Percentiles rank a stretch among this genome's conserved stretches.
Evolutionary conservation across 2,888 invertebrate species (phyloP).

Genomic region (Plebejus anna): DNA sequence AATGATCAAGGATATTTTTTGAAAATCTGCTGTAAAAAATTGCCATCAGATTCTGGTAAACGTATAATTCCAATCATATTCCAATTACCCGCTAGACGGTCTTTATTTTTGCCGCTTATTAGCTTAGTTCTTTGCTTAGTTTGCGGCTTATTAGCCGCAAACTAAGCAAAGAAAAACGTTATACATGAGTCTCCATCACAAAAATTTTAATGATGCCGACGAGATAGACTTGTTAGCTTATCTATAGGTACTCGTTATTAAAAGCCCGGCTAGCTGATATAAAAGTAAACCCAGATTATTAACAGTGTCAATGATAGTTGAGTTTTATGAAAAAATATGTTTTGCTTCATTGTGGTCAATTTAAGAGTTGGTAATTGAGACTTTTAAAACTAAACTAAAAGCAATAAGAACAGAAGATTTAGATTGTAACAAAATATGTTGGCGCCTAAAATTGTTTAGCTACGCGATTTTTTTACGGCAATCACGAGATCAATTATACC

Average conservation of each 20-base stretch:
- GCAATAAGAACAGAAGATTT: not conserved
- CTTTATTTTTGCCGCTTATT: no score
- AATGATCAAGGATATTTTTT: no score
- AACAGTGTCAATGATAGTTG: not conserved
- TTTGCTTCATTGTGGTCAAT: conserved; percentile 1
- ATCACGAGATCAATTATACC: not conserved
- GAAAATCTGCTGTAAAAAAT: no score
- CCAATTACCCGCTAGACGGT: no score
- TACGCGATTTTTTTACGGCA: not conserved
- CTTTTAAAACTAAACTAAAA: not conserved
- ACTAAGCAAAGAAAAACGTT: no score
- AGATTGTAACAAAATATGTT: not conserved
- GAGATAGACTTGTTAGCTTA: not conserved
- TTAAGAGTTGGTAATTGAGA: not conserved
- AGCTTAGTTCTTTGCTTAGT: no score
- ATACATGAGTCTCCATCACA: no score
- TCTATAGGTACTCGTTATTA: not conserved
- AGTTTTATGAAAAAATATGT: conserved; percentile 2
- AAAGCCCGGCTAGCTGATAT: not conserved
- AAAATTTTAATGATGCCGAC: not conserved
- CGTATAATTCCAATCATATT: no score
- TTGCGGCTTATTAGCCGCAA: no score
- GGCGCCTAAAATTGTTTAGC: not conserved
- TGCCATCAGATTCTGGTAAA: no score
- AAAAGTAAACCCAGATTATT: not conserved